Evolutionary conservation across 2,797 vertebrate genomes (phyloP).

Genomic region (Aldrovandia affinis): DNA sequence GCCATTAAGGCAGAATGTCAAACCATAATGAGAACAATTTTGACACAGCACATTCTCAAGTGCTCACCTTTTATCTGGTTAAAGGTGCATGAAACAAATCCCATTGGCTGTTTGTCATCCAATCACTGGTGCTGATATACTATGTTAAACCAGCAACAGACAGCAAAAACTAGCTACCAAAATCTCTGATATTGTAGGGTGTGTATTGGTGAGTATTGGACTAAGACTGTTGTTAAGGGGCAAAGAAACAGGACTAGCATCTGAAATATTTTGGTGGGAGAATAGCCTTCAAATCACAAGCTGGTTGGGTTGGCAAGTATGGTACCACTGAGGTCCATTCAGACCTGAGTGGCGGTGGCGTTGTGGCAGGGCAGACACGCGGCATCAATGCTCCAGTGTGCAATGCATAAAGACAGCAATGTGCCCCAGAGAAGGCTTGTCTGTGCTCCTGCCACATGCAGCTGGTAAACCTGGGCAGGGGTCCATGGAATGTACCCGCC

Average conservation of each 20-base stretch:
- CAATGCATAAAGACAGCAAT: conserved; percentile 70
- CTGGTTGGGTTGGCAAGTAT: conserved; percentile 8
- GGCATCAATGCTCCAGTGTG: conserved; percentile 73
- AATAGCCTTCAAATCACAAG: neutral
- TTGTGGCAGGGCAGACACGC: conserved; percentile 41
- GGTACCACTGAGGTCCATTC: conserved; percentile 31
- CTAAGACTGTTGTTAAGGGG: neutral
- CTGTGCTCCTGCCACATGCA: conserved; percentile 63
- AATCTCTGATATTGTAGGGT: no score
- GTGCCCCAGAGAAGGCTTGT: conserved; percentile 70
- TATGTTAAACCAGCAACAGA: no score
- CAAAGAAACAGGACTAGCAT: neutral
- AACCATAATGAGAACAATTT: neutral
- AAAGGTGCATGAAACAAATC: neutral
- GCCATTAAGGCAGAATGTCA: neutral
- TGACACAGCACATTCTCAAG: neutral
- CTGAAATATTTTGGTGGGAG: neutral
- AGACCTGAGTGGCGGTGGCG: conserved; percentile 50
- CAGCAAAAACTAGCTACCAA: no score
- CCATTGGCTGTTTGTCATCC: neutral
- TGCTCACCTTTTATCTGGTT: neutral
- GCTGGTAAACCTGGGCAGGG: conserved; percentile 64
- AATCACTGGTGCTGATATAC: neutral
- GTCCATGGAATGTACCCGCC: conserved; percentile 48
- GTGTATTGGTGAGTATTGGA: no score